Evolutionary conservation across 2,888 invertebrate species (phyloP).

Genomic region (Cephalotes varians): DNA sequence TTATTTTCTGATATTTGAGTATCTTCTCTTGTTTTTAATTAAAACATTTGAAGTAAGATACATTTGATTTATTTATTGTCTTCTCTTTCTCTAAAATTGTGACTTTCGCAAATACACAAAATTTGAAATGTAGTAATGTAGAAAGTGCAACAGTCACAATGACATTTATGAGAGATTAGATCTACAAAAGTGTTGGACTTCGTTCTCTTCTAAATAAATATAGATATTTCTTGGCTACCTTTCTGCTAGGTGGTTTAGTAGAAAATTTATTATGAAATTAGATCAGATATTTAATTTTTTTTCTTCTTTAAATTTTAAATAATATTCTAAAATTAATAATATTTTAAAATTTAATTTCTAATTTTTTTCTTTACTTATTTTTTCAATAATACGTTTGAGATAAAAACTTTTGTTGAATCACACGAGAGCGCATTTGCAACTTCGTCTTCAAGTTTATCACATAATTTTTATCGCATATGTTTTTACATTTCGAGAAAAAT

Average conservation of each 20-base stretch:
- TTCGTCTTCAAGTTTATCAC: neutral
- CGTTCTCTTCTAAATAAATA: neutral
- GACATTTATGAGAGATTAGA: constrained; percentile 16
- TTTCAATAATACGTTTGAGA: neutral
- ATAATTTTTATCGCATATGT: neutral
- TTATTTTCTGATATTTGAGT: no score
- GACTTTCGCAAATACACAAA: neutral
- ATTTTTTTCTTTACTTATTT: neutral
- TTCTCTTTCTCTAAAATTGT: neutral
- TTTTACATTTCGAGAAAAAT: neutral
- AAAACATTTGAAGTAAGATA: no score
- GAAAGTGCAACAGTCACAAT: neutral
- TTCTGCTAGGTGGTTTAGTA: neutral
- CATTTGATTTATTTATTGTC: neutral
- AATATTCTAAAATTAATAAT: no score
- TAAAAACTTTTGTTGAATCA: neutral
- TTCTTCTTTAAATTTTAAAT: neutral
- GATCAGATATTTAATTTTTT: neutral
- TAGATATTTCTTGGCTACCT: neutral
- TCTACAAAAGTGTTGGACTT: neutral
- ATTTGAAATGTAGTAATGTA: neutral
- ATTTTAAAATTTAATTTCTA: no score
- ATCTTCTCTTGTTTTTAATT: no score
- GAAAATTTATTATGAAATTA: neutral
- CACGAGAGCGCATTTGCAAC: neutral